Evolutionary conservation across 2,888 invertebrate species (phyloP).

Genomic region (Lepidochrysops patricia): DNA sequence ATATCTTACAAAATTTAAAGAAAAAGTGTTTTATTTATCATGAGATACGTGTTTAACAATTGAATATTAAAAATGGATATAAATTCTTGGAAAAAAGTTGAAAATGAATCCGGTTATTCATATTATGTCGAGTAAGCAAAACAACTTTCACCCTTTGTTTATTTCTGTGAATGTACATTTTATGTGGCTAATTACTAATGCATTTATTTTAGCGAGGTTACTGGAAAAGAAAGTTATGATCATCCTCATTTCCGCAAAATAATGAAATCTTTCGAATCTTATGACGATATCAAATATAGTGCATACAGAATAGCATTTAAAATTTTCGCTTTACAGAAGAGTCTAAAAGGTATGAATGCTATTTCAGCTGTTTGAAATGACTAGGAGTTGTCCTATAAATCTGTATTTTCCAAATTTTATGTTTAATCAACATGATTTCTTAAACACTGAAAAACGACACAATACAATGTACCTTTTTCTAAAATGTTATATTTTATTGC

Average conservation of each 20-base stretch:
- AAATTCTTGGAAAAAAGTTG: slow-evolving; percentile 70
- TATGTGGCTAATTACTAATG: slow-evolving; percentile 18
- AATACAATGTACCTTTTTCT: too few relatives aligned
- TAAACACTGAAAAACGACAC: too few relatives aligned
- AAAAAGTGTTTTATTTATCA: background rate
- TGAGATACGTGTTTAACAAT: background rate
- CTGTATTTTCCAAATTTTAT: too few relatives aligned
- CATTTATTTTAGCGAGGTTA: slow-evolving; percentile 57
- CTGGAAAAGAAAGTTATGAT: slow-evolving; percentile 70
- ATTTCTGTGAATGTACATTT: slow-evolving; percentile 17
- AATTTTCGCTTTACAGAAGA: slow-evolving; percentile 53
- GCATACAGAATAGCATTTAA: slow-evolving; percentile 86
- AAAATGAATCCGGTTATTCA: slow-evolving; percentile 76
- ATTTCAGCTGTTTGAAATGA: too few relatives aligned
- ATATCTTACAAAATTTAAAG: background rate
- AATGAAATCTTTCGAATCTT: slow-evolving; percentile 74
- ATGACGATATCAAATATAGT: slow-evolving; percentile 82
- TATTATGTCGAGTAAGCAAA: slow-evolving; percentile 73
- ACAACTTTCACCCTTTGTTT: slow-evolving; percentile 37
- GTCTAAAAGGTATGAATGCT: slow-evolving; percentile 76
- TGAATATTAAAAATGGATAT: slow-evolving; percentile 35
- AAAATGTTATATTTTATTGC: too few relatives aligned
- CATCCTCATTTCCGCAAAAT: slow-evolving; percentile 76
- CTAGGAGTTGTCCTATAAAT: too few relatives aligned
- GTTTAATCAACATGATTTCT: too few relatives aligned